Evolutionary conservation across 1,140 invertebrate genomes (phyloP), one percentile per base, ranked within the genome.

Genomic region (Drosophila arizonae): DNA sequence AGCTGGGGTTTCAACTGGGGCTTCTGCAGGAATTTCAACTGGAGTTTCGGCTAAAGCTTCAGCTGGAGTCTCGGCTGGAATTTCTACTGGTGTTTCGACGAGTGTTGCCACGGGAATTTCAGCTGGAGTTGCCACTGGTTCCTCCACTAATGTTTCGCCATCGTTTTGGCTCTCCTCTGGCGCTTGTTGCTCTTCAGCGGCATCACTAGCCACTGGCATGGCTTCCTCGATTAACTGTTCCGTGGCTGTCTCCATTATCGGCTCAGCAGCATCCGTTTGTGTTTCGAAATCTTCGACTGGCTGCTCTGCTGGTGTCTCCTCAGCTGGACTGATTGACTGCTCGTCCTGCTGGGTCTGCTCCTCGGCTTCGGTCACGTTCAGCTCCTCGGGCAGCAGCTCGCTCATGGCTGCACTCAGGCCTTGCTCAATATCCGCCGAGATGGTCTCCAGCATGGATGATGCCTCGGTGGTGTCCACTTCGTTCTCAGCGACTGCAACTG

Each of bases 391-490:
- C 65, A 73, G 28, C 15, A 87, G 46, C n/a, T 82, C 68, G 26
- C 72, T 76, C 63, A 76, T 79, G 39, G 76, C 82, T 0, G 76
- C 82, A 9, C 63, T 82, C 2, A 86, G 79, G 2, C 82, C 84
- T 28, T 88, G 68, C 17, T 87, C 82, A 4, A 88, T 72, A 67
- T 70, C 67, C 13, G 72, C 67, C 2, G 54, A 72, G 28, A 87
- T 67, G n/a, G 73, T 50, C 24, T 81, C 63, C 46, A 79, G 54
- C 13, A 84, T 21, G 3, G 84, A 57, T 6, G 76, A 67, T n/a
- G 76, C 61, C 50, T 87, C 82, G 3, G 82, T 87, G 72, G 76
- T 62, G 28, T 87, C 79, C 48, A 79, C 65, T 50, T 76, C 82
- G 10, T 61, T 77, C 6, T 71, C 81, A n/a, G 30, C 55, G n/a